These are phyloP conservation scores for Lepus americanus DNA, from an alignment of 2,113 vertebrate species.

Conservation along the genomic window DNA sequence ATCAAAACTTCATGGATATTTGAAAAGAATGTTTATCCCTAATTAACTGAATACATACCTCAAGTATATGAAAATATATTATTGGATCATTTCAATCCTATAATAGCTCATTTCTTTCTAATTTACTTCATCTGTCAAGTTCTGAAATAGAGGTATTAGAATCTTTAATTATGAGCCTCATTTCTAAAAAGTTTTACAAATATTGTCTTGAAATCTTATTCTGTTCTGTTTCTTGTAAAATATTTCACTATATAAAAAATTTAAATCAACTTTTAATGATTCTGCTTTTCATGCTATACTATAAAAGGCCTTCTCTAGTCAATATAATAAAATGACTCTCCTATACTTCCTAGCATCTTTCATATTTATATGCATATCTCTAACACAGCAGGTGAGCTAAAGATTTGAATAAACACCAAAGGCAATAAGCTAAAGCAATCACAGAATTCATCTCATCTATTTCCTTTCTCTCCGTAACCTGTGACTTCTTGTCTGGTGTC, in stretches of 20 bases:
- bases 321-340: not conserved
- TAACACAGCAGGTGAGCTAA: not conserved
- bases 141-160: not conserved
- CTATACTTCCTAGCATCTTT: not conserved
- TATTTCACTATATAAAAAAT: not conserved
- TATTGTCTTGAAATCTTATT: not conserved
- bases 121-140: not conserved
- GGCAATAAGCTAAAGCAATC: not conserved
- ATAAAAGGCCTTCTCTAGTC: not conserved
- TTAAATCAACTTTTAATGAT: not conserved
- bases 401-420: not conserved
- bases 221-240: constrained; percentile 19
- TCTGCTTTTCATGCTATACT: not conserved
- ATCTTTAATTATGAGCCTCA: not conserved
- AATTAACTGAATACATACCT: not conserved
- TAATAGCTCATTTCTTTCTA: not conserved
- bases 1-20: not conserved
- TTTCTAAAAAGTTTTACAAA: not conserved
- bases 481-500: not conserved
- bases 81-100: not conserved
- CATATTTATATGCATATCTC: not conserved
- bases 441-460: not conserved
- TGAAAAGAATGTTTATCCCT: not conserved
- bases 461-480: not conserved
- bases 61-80: not conserved